Percentiles rank a stretch among this genome's conserved stretches.
Conservation (phyloP, 2,797 vertebrate species). For the Parotocinclus haroldoi region DNA sequence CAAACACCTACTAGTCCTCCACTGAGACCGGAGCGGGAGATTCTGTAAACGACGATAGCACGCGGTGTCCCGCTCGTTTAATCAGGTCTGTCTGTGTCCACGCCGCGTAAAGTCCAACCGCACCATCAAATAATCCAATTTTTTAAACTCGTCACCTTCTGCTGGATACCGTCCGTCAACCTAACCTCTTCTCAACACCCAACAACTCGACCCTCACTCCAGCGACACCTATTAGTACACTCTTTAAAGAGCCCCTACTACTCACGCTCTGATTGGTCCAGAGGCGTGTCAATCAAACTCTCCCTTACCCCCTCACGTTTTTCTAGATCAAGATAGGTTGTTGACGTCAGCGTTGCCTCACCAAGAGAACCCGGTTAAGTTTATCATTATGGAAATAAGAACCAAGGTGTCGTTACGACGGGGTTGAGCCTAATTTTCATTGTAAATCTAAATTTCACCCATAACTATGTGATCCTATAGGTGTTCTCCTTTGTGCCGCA, state of each 20-base stretch:
- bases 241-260: conserved; percentile 63
- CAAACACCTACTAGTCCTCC: conserved; percentile 61
- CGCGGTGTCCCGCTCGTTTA: conserved; percentile 1
- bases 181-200: conserved; percentile 57
- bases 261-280: conserved; percentile 61
- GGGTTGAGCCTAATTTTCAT: not conserved
- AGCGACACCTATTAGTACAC: conserved; percentile 66
- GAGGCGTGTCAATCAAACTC: conserved; percentile 53
- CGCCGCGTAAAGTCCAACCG: conserved; percentile 47
- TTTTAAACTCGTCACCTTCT: conserved; percentile 79
- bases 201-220: conserved; percentile 62
- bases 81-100: conserved; percentile 36
- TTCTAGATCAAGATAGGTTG: conserved; percentile 69
- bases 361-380: conserved; percentile 56
- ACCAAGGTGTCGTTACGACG: not conserved
- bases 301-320: conserved; percentile 19
- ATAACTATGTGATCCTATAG: too few species aligned
- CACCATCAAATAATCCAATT: conserved; percentile 59
- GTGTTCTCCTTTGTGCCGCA: too few species aligned
- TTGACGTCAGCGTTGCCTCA: conserved; percentile 59
- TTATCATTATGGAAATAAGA: conserved; percentile 47
- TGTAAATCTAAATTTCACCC: not conserved
- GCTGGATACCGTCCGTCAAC: conserved; percentile 75
- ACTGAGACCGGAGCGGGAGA: conserved; percentile 20
- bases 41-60: conserved; percentile 7